Percentiles rank a stretch among this genome's conserved stretches.
These are phyloP conservation scores for Aleadryas rufinucha DNA, from an alignment of 2,113 vertebrate species.

Conservation along the genomic window DNA sequence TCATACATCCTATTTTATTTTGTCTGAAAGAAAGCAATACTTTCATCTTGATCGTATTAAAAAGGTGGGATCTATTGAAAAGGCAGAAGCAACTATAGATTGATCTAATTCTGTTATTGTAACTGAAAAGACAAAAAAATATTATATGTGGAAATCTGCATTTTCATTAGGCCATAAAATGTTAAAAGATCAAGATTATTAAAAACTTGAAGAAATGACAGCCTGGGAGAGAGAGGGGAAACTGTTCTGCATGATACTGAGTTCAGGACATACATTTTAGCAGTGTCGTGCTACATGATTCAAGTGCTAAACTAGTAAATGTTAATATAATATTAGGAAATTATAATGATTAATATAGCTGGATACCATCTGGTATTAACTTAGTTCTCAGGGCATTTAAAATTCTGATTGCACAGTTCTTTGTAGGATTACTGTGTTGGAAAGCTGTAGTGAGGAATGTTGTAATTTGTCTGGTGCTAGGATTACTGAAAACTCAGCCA, in stretches of 20 bases:
- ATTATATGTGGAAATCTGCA: background rate
- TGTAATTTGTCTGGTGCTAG: background rate
- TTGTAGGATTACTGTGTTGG: slow-evolving; percentile 26
- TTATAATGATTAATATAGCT: slow-evolving; percentile 41
- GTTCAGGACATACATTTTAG: slow-evolving; percentile 17
- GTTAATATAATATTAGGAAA: slow-evolving; percentile 54
- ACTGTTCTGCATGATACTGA: background rate
- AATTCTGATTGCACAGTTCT: slow-evolving; percentile 27
- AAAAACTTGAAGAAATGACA: background rate
- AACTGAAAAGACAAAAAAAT: background rate
- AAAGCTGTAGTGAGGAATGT: slow-evolving; percentile 15
- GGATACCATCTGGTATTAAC: slow-evolving; percentile 46
- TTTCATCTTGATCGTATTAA: background rate
- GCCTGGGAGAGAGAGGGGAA: background rate
- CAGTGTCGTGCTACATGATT: background rate
- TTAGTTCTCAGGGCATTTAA: slow-evolving; percentile 34
- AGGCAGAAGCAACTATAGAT: background rate
- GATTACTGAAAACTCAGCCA: background rate
- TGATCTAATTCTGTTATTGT: background rate
- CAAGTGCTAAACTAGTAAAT: slow-evolving; percentile 37
- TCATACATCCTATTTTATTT: background rate
- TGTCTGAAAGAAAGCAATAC: background rate
- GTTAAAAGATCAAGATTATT: background rate
- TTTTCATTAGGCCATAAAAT: background rate
- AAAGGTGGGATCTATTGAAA: background rate